Percentiles rank a stretch among this genome's conserved stretches.
phyloP scores from a whole-genome alignment of 2,888 invertebrate genomes.

The Apotomis capreana region DNA sequence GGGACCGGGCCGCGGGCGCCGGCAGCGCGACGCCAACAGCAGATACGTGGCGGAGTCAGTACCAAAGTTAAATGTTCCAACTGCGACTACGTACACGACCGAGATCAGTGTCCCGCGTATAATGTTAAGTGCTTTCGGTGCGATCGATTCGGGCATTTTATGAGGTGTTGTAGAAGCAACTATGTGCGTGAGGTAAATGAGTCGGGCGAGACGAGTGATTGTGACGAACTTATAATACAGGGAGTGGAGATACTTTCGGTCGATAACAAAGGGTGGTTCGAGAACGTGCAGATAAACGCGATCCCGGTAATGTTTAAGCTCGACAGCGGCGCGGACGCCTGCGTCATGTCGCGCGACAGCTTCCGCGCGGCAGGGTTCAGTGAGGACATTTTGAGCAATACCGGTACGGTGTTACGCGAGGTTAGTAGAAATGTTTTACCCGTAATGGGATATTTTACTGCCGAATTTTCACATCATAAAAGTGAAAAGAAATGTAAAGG shows the following conservation, averaged over 20 bases:
- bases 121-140: conserved; percentile 8
- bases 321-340: conserved; percentile 10
- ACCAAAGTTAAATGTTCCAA: not conserved
- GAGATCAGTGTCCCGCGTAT: conserved; percentile 3
- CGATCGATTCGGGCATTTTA: conserved; percentile 6
- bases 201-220: not conserved
- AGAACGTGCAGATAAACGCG: not conserved
- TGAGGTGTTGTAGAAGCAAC: conserved; percentile 6
- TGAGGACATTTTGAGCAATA: conserved; percentile 1
- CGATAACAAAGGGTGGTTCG: conserved; percentile 2
- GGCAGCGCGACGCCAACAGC: not conserved
- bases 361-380: conserved; percentile 1
- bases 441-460: conserved; percentile 11
- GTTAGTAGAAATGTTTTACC: conserved; percentile 21
- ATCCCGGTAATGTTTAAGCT: conserved; percentile 13
- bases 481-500: not conserved
- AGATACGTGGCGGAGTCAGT: too few relatives aligned
- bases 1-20: conserved; percentile 8
- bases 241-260: conserved; percentile 2
- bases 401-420: conserved; percentile 13
- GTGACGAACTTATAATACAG: conserved; percentile 3
- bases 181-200: not conserved
- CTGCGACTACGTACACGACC: conserved; percentile 4
- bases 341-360: conserved; percentile 12
- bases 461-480: conserved; percentile 1